Percentiles rank a stretch among this genome's conserved stretches.
phyloP scores from a whole-genome alignment of 2,888 invertebrate genomes.

The Drosophila peninsularis region DNA sequence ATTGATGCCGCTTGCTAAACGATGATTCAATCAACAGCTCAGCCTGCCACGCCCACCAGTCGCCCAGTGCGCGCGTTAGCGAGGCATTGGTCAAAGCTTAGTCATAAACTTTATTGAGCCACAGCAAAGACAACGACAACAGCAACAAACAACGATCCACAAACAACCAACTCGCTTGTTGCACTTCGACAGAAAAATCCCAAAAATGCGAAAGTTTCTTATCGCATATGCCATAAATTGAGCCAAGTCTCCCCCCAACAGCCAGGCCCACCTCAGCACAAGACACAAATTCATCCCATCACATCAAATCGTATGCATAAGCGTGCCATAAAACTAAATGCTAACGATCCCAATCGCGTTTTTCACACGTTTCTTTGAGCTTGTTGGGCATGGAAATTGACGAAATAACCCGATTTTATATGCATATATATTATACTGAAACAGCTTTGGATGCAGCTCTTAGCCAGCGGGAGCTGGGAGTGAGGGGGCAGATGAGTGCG shows the following conservation, averaged over 20 bases:
- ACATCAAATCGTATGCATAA: conserved; percentile 49
- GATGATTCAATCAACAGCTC: conserved; percentile 66
- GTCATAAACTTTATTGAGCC: conserved; percentile 48
- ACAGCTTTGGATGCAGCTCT: not conserved
- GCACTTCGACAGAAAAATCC: conserved; percentile 18
- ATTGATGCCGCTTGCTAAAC: conserved; percentile 49
- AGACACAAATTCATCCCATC: not conserved
- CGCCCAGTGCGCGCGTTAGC: conserved; percentile 23
- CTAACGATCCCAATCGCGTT: conserved; percentile 26
- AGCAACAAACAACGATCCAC: not conserved
- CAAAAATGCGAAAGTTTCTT: conserved; percentile 71
- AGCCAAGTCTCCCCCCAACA: not conserved
- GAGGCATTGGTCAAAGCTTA: conserved; percentile 39
- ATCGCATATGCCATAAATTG: conserved; percentile 42
- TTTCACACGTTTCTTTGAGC: conserved; percentile 45
- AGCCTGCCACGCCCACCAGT: conserved; percentile 41
- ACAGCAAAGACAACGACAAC: conserved; percentile 25
- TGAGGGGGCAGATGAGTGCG: no score
- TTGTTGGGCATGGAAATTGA: not conserved
- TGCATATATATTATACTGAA: not conserved
- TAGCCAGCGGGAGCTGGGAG: not conserved
- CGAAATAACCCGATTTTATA: conserved; percentile 4
- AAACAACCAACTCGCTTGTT: conserved; percentile 34
- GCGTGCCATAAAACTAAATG: conserved; percentile 45
- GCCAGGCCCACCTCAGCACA: not conserved